phyloP scores from a whole-genome alignment of 1,140 invertebrate species.

The Mizuhopecten yessoensis region DNA sequence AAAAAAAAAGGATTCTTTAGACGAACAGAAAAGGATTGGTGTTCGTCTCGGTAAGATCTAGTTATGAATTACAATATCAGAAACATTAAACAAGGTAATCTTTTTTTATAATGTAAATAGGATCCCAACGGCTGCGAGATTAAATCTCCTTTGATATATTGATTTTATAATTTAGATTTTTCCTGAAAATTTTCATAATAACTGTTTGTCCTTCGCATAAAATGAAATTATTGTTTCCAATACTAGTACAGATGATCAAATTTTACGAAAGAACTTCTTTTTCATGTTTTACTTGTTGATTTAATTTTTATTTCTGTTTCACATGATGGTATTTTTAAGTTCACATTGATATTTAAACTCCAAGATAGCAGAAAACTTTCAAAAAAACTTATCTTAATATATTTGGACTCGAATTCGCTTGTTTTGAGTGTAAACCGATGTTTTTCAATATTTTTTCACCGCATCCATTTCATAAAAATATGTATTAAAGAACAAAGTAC shows the following conservation, averaged over 20 bases:
- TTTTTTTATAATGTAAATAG: no score
- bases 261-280: not conserved
- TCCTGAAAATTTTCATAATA: not conserved
- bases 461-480: not conserved
- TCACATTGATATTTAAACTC: not conserved
- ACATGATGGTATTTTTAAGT: not conserved
- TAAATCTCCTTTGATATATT: no score
- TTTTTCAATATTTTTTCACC: not conserved
- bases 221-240: not conserved
- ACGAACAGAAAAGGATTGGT: no score
- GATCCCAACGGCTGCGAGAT: no score
- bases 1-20: no score
- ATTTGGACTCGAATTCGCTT: not conserved
- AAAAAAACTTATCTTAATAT: not conserved
- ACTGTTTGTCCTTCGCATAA: not conserved
- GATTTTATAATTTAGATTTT: no score
- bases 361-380: not conserved
- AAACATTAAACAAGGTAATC: no score
- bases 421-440: not conserved
- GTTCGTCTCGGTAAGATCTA: no score
- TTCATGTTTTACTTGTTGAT: not conserved
- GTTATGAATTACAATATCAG: no score
- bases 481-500: not conserved
- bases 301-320: not conserved
- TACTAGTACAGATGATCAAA: not conserved